A percentile compares a stretch with the other conserved stretches of the same genome.
Conservation (phyloP, 1,140 invertebrate species). For the Vollenhovia emeryi region DNA sequence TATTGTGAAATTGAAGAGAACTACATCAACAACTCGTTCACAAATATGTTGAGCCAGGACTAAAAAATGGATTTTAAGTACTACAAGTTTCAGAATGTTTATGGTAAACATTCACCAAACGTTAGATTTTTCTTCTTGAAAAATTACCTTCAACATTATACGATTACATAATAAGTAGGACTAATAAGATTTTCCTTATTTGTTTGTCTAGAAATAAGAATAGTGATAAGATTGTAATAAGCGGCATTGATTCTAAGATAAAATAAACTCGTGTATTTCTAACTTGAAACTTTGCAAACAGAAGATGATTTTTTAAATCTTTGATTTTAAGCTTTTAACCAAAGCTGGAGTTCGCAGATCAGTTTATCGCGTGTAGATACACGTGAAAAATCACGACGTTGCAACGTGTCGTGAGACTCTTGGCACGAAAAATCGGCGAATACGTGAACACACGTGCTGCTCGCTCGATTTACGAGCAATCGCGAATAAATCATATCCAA, state of each 20-base stretch:
- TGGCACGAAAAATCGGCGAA: slow-evolving; percentile 65
- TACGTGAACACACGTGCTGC: slow-evolving; percentile 20
- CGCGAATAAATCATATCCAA: slow-evolving; percentile 68
- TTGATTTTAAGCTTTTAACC: not conserved
- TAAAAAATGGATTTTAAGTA: not conserved
- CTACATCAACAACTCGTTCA: not conserved
- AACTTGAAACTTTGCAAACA: not conserved
- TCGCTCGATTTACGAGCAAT: slow-evolving; percentile 67
- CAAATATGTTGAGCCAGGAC: not conserved
- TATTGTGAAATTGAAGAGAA: not conserved
- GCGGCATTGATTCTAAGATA: not conserved
- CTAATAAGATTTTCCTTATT: not conserved
- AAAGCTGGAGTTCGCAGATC: not conserved
- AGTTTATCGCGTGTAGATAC: not conserved
- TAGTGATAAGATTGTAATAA: not conserved
- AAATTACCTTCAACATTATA: not conserved
- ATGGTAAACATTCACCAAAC: not conserved
- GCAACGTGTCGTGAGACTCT: slow-evolving; percentile 38
- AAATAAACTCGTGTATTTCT: slow-evolving; percentile 2
- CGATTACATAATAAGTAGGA: not conserved
- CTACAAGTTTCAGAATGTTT: not conserved
- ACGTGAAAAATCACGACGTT: slow-evolving; percentile 44
- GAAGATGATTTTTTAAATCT: not conserved
- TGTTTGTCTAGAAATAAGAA: not conserved
- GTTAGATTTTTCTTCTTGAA: not conserved